Evolutionary conservation across 2,113 vertebrate genomes (phyloP), one percentile per base, ranked within the genome.

Genomic region (Trogon melanurus): DNA sequence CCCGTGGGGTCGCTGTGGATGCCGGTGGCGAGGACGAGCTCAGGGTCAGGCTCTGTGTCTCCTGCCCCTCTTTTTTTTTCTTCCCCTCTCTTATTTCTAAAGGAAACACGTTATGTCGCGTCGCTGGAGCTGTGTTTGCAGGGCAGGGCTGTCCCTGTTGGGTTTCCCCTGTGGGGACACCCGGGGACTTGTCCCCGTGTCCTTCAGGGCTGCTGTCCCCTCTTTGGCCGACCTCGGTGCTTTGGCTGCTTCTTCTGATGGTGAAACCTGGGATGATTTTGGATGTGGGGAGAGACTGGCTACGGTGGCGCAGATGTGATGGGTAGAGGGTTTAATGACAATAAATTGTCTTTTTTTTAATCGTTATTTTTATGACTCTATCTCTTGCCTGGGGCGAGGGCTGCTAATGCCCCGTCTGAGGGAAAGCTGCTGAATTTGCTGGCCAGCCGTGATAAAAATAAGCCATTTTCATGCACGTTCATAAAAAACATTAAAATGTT

Each of bases 281-380:
- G 58, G 84, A 2, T 57, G 0, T 4, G 8, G 64, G 44, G 45
- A 29, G 34, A 25, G 47, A 9, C 6, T 8, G 60, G 26, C 45
- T 0, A 0, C 22, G 47, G 60, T 3, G 5, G 44, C 2, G 0
- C 66, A 47, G 79, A 57, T 70, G 6, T 2, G 38, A 36, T 50
- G 86, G 21, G 27, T 23, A n/a, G 47, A 50, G 41, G 51, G 5
- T 13, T 74, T 88, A 30, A 70, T 91, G 47, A 9, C 36, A 23
- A n/a, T 22, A 34, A 89, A 32, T 51, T 44, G 7, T 17, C 41
- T n/a, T 29, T 50, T 89, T 34, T 79, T 11, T 12, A 44, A 57
- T 92, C 65, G 54, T 57, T 87, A n/a, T 91, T 95, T 91, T 91
- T 67, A 62, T 25, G 26, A 15, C 57, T 45, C 1, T 50, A 5